Conservation (phyloP, 2,888 invertebrate genomes). For the Lampropteryx suffumata region DNA sequence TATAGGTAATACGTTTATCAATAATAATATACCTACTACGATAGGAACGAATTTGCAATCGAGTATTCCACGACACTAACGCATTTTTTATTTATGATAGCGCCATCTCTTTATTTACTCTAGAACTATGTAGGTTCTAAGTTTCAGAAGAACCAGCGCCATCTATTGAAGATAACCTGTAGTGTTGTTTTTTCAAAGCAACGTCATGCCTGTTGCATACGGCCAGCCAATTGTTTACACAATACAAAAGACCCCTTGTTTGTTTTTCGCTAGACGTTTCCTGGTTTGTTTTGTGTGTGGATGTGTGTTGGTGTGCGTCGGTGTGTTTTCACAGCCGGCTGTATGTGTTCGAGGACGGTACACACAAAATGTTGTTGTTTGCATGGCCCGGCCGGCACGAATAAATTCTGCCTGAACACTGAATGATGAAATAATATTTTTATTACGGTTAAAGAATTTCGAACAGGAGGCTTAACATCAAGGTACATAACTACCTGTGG, state of each 20-base stretch:
- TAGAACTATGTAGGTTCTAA: conserved; percentile 29
- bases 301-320: conserved; percentile 51
- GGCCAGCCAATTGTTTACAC: conserved; percentile 79
- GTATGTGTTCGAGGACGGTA: conserved; percentile 68
- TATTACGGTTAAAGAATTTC: conserved; percentile 21
- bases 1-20: too few relatives aligned
- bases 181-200: conserved; percentile 54
- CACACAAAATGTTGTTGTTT: conserved; percentile 77
- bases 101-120: conserved; percentile 34
- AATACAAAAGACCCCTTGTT: conserved; percentile 83
- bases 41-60: too few relatives aligned
- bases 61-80: too few relatives aligned
- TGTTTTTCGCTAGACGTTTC: conserved; percentile 84
- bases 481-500: too few relatives aligned
- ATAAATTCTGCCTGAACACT: conserved; percentile 64
- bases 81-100: background rate
- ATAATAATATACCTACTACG: too few relatives aligned
- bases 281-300: conserved; percentile 81
- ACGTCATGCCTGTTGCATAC: conserved; percentile 81
- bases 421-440: conserved; percentile 40
- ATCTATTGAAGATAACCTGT: conserved; percentile 65
- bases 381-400: conserved; percentile 54
- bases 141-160: conserved; percentile 46
- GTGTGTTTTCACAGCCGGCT: conserved; percentile 76
- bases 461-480: background rate